These are phyloP conservation scores for Tigriopus japonicus DNA, from an alignment of 1,140 invertebrate species.

Conservation along the genomic window DNA sequence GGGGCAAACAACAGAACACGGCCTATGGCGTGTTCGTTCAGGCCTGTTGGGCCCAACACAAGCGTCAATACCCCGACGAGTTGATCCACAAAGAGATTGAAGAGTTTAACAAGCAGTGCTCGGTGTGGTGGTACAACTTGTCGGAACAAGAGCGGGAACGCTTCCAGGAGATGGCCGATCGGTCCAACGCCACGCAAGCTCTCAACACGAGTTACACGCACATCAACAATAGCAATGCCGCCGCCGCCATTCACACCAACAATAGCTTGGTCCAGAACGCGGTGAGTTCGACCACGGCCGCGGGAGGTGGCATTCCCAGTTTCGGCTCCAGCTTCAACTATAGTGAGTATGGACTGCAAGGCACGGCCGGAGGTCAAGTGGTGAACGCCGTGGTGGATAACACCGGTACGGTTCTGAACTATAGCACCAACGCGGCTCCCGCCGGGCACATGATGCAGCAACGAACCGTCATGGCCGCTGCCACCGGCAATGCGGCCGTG, in stretches of 20 bases:
- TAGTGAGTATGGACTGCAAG: slow-evolving; percentile 7
- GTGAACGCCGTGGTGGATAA: slow-evolving; percentile 14
- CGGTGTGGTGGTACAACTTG: slow-evolving; percentile 99
- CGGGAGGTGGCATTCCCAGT: neutral
- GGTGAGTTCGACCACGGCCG: slow-evolving; percentile 1
- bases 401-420: slow-evolving; percentile 3
- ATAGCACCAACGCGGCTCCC: neutral
- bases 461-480: slow-evolving; percentile 32
- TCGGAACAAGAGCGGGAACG: slow-evolving; percentile 93
- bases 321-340: slow-evolving; percentile 14
- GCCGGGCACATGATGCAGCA: neutral
- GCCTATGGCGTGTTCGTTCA: slow-evolving; percentile 99
- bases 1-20: slow-evolving; percentile 25
- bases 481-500: slow-evolving; percentile 87
- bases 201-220: neutral
- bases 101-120: slow-evolving; percentile 97
- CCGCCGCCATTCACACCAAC: neutral
- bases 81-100: slow-evolving; percentile 83
- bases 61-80: slow-evolving; percentile 97
- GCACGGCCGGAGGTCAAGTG: neutral
- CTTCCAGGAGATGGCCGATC: slow-evolving; percentile 97
- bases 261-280: neutral
- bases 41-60: slow-evolving; percentile 93
- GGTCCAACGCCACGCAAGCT: slow-evolving; percentile 78
- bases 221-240: neutral